Base-by-base conservation (phyloP, 1,140 invertebrate genomes). In the Drosophila yakuba region DNA sequence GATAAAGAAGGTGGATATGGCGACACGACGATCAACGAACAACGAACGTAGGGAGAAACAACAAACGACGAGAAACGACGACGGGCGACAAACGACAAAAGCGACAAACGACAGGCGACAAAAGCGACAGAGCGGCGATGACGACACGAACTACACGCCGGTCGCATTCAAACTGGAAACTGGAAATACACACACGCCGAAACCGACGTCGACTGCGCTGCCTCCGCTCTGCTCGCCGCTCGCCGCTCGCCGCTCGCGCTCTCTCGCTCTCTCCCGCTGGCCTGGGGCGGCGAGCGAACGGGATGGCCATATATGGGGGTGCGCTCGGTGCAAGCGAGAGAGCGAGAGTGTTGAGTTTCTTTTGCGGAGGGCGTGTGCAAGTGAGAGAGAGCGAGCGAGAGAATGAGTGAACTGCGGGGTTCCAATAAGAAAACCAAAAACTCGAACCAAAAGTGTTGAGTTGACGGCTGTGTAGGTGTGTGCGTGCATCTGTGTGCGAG, bases 121-220 rank as follows among this genome's bases (percentile, higher is more conserved):
- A 56, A 25, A 44, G 45, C 67, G 57, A 61, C 39, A 62, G 57
- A 20, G 68, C 67, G 52, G 60, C 78, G 63, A 78, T 60, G 60
- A 74, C 79, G 89, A 91, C 79, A 92, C 86, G 88, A 91, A 91
- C 84, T 90, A 74, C 77, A 91, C 90, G 91, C 91, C 91, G 91
- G 91, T 92, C 91, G 91, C 74, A 82, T 92, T 68, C 81, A 83
- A 91, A 92, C 91, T 92, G 91, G 89, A 84, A 89, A 86, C 38
- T 60, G 54, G 60, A 63, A 63, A 63, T 52, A 88, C 73, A 78
- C 77, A 85, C 74, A 76, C 58, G 74, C 68, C 74, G 41, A 73
- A 41, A 59, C 62, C 54, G 52, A 67, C 76, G 74, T 73, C 72
- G 83, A 44, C 61, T 57, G 64, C 59, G 57, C 69, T 56, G 58